These are phyloP conservation scores for Prorops nasuta DNA, from an alignment of 1,140 invertebrate genomes.

Conservation along the genomic window DNA sequence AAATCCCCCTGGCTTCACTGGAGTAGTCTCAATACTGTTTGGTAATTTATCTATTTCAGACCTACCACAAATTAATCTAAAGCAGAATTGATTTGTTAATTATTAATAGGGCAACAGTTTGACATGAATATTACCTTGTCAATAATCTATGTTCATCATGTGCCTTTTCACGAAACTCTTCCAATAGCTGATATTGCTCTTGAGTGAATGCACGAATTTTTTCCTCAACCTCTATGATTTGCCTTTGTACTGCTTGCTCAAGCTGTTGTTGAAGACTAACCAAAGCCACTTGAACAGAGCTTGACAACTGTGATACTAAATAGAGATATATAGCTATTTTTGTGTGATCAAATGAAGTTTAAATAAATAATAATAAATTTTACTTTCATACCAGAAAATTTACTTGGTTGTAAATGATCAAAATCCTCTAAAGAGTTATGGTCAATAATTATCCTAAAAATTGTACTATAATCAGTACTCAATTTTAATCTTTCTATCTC, in stretches of 20 bases:
- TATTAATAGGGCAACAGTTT: not conserved
- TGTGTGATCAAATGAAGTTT: not conserved
- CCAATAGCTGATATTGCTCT: conserved; percentile 56
- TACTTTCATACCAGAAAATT: conserved; percentile 44
- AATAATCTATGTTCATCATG: conserved; percentile 56
- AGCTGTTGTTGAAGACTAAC: conserved; percentile 55
- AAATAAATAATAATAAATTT: conserved; percentile 1
- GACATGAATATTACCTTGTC: conserved; percentile 37
- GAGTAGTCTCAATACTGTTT: conserved; percentile 31
- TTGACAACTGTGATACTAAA: conserved; percentile 42
- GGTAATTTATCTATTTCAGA: conserved; percentile 28
- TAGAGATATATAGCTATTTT: conserved; percentile 5
- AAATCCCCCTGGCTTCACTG: conserved; percentile 29
- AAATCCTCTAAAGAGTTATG: conserved; percentile 32
- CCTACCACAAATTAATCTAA: conserved; percentile 35
- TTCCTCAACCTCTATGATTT: conserved; percentile 53
- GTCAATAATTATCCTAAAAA: conserved; percentile 52
- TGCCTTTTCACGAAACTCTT: conserved; percentile 53
- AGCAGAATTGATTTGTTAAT: conserved; percentile 3
- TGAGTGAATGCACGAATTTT: conserved; percentile 56
- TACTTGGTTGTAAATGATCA: conserved; percentile 38
- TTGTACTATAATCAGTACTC: conserved; percentile 43
- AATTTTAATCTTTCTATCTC: conserved; percentile 45
- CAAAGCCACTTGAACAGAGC: conserved; percentile 41
- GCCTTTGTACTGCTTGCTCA: conserved; percentile 51